Conservation (phyloP, 1,140 invertebrate species). For the Mesaphorura yosii region DNA sequence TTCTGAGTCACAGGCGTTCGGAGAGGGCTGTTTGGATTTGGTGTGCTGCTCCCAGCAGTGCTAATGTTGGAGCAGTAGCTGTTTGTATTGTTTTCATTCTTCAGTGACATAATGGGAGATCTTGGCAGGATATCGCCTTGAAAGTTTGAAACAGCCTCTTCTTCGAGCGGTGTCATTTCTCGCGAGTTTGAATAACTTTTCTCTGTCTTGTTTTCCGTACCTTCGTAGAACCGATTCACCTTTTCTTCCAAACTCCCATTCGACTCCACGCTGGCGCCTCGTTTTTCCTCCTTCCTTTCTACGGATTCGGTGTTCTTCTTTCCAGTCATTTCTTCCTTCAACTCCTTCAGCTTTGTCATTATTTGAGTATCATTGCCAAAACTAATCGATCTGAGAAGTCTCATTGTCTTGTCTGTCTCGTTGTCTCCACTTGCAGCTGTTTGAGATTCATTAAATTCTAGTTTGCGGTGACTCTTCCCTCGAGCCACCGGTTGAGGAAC, state of each 20-base stretch:
- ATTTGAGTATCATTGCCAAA: constrained; percentile 64
- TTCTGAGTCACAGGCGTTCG: constrained; percentile 76
- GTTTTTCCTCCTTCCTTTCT: not conserved
- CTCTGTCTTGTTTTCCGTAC: constrained; percentile 9
- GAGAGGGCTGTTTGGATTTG: constrained; percentile 44
- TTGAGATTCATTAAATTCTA: constrained; percentile 16
- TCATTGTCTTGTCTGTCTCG: constrained; percentile 17
- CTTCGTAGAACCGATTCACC: constrained; percentile 30
- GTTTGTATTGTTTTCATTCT: not conserved
- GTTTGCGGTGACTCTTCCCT: constrained; percentile 8
- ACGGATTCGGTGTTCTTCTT: not conserved
- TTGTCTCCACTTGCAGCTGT: too few relatives aligned
- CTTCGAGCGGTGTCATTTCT: constrained; percentile 26
- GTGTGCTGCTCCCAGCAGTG: too few relatives aligned
- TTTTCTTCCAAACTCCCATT: constrained; percentile 24
- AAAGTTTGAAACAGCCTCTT: not conserved
- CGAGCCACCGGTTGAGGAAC: not conserved
- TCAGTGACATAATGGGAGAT: not conserved
- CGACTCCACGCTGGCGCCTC: constrained; percentile 20
- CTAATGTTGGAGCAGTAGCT: not conserved
- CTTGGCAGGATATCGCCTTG: not conserved
- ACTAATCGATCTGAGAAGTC: constrained; percentile 49
- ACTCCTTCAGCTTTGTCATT: constrained; percentile 52
- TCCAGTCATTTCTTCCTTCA: constrained; percentile 32
- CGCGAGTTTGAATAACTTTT: constrained; percentile 13